Conservation (phyloP, 1,140 invertebrate genomes). For the Paraescarpia echinospica region DNA sequence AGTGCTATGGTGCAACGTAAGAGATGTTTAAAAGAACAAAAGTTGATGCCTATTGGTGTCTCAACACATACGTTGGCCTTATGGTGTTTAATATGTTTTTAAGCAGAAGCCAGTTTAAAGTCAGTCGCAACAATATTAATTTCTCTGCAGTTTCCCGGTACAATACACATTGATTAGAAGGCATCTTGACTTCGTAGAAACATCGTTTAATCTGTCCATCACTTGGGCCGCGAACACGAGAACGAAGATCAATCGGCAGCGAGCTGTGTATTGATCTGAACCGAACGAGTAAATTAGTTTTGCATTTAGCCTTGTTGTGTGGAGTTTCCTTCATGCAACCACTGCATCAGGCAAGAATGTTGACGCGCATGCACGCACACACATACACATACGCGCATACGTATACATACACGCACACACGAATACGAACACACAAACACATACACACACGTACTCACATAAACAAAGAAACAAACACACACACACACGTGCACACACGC, state of each 20-base stretch:
- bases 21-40: too few relatives aligned
- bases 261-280: not conserved
- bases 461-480: not conserved
- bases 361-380: too few relatives aligned
- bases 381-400: too few relatives aligned
- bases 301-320: not conserved
- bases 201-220: too few relatives aligned
- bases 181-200: too few relatives aligned
- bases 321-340: not conserved
- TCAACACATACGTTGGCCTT: too few relatives aligned
- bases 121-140: not conserved
- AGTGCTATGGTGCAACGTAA: too few relatives aligned
- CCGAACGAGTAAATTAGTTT: not conserved
- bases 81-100: too few relatives aligned
- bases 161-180: not conserved
- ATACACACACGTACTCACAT: not conserved
- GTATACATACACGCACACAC: not conserved
- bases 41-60: too few relatives aligned
- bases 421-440: not conserved
- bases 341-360: too few relatives aligned
- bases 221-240: not conserved
- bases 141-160: not conserved
- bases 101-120: too few relatives aligned
- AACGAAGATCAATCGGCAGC: not conserved
- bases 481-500: not conserved